phyloP scores from a whole-genome alignment of 2,113 vertebrate genomes.

The Glaucidium brasilianum region DNA sequence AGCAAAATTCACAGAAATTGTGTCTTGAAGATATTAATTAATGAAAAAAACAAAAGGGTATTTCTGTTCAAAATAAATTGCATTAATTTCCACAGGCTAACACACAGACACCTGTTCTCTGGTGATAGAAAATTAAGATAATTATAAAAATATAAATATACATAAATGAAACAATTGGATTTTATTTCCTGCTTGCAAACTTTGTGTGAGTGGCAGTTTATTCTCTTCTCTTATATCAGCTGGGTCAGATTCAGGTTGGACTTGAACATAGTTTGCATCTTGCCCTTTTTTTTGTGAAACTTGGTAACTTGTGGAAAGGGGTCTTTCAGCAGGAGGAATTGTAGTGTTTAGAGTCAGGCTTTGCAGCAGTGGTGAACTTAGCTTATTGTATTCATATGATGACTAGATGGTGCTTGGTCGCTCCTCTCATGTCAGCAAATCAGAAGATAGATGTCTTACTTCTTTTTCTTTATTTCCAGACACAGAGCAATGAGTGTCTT shows the following conservation, averaged over 20 bases:
- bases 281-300: constrained; percentile 21
- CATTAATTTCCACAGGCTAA: not conserved
- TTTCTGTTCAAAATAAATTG: not conserved
- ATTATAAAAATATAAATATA: constrained; percentile 24
- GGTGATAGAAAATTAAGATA: not conserved
- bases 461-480: not conserved
- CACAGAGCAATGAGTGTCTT: not conserved
- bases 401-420: not conserved
- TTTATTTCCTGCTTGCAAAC: constrained; percentile 21
- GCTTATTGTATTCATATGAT: not conserved
- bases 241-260: constrained; percentile 16
- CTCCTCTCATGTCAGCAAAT: not conserved
- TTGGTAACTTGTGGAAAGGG: constrained; percentile 1
- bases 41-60: not conserved
- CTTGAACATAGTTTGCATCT: not conserved
- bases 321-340: not conserved
- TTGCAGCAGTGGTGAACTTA: not conserved
- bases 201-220: constrained; percentile 15
- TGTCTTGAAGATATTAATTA: not conserved
- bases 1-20: not conserved
- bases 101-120: not conserved
- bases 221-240: constrained; percentile 26
- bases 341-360: not conserved
- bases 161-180: constrained; percentile 27
- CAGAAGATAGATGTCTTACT: not conserved